Evolutionary conservation across 1,140 invertebrate genomes (phyloP), one percentile per base, ranked within the genome.

Genomic region (Parasteatoda tepidariorum): DNA sequence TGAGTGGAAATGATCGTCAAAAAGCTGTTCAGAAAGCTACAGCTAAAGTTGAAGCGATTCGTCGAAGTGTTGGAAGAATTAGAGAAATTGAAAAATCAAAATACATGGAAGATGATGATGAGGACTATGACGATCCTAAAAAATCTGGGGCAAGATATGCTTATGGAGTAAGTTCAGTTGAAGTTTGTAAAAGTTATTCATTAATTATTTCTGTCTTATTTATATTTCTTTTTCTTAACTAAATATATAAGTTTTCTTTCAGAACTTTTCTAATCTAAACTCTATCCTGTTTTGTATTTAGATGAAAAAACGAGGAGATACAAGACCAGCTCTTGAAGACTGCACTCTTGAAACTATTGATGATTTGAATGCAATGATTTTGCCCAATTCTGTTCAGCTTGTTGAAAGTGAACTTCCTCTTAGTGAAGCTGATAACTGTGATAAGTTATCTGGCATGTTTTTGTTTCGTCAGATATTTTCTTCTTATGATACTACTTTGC

Each of bases 321-420:
- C 67, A 31, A 74, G 84, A 28, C 84, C 84, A 22, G 57, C 71
- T 55, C 66, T 85, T 28, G 84, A 85, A 67, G 86, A 87, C 28
- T 87, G 86, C 55, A 87, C 86, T 0, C 13, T 62, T 24, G 86
- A 86, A 28, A 38, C 54, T 15, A 66, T 84, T 28, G 64, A 83
- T 59, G 82, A 85, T 74, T 70, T 54, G 13, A 62, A 73, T 48
- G 86, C 86, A 33, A 68, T 81, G 30, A 86, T 85, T 22, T 57
- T 87, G 1, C 87, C 87, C 0, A 87, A 87, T 71, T 84, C 85
- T n/a, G 84, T 87, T 18, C 74, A 87, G 34, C 70, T 87, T 24
- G 74, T 87, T 41, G 85, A 87, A 83, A 86, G 86, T 64, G 87
- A 87, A 68, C 62, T 87, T 26, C 87, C 87, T 15, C 34, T 87